phyloP scores from a whole-genome alignment of 1,140 invertebrate genomes.

The Leptoteleia sp. region DNA sequence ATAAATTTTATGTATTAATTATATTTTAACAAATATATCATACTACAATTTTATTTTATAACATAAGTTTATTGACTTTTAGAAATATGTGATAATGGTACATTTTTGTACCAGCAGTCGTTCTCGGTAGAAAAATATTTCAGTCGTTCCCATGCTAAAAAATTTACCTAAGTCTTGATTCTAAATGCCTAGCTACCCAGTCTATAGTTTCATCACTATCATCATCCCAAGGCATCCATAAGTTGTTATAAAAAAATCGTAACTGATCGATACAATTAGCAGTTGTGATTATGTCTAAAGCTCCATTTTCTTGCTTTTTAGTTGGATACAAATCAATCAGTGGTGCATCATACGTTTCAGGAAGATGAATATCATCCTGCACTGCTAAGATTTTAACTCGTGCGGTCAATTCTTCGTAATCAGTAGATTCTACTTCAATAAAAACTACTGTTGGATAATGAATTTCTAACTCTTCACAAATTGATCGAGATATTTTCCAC shows the following conservation, averaged over 20 bases:
- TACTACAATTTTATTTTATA: too few species aligned
- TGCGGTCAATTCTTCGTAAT: slow-evolving; percentile 80
- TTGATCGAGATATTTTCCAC: slow-evolving; percentile 84
- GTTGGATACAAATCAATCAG: slow-evolving; percentile 84
- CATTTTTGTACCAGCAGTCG: too few species aligned
- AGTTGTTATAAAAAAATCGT: slow-evolving; percentile 83
- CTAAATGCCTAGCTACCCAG: slow-evolving; percentile 82
- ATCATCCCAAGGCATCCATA: slow-evolving; percentile 85
- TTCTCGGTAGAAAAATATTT: too few species aligned
- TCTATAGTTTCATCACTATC: slow-evolving; percentile 83
- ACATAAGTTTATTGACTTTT: too few species aligned
- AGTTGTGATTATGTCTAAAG: slow-evolving; percentile 80
- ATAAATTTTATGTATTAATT: too few species aligned
- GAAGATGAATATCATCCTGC: slow-evolving; percentile 83
- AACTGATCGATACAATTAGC: slow-evolving; percentile 76
- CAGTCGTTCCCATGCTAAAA: too few species aligned
- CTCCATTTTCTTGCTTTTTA: slow-evolving; percentile 81
- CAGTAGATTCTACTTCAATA: slow-evolving; percentile 81
- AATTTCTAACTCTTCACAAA: slow-evolving; percentile 82
- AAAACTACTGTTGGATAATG: slow-evolving; percentile 83
- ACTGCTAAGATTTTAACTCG: slow-evolving; percentile 82
- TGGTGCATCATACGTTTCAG: slow-evolving; percentile 82
- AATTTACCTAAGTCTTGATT: slow-evolving; percentile 79
- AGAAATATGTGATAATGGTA: too few species aligned
- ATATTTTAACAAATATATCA: too few species aligned